Percentiles rank a stretch among this genome's conserved stretches.
These are phyloP conservation scores for Apantesis nais DNA, from an alignment of 2,888 invertebrate genomes.

Conservation along the genomic window DNA sequence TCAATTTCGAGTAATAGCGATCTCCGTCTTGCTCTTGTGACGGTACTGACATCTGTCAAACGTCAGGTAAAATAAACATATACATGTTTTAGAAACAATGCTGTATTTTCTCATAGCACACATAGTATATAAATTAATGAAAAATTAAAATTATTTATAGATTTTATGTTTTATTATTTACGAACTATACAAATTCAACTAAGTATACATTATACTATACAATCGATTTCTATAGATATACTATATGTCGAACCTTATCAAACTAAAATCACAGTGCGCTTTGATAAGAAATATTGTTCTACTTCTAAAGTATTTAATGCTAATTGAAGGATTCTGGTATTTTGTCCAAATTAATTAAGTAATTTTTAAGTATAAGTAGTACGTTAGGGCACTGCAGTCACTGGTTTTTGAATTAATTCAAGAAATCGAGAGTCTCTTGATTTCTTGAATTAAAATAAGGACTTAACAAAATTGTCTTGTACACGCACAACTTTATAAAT, in stretches of 20 bases:
- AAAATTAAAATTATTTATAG: not conserved
- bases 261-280: constrained; percentile 51
- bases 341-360: not conserved
- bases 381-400: not conserved
- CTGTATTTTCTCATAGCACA: too few species aligned
- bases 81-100: too few species aligned
- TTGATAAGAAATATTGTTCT: constrained; percentile 23
- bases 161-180: constrained; percentile 1
- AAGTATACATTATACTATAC: not conserved
- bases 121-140: not conserved
- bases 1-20: too few species aligned
- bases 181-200: not conserved
- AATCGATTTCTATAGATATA: not conserved
- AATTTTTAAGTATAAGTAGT: not conserved
- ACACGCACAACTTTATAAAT: constrained; percentile 21
- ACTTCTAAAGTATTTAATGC: not conserved
- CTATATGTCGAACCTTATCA: constrained; percentile 21
- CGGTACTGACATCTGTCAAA: too few species aligned
- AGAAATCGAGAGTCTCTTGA: not conserved
- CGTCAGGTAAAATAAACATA: too few species aligned
- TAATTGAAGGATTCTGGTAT: not conserved
- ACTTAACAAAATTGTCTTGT: constrained; percentile 5
- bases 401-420: not conserved
- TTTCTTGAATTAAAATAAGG: not conserved
- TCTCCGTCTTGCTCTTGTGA: too few species aligned